Base-by-base conservation (phyloP, 1,140 invertebrate genomes). In the Linepithema humile region DNA sequence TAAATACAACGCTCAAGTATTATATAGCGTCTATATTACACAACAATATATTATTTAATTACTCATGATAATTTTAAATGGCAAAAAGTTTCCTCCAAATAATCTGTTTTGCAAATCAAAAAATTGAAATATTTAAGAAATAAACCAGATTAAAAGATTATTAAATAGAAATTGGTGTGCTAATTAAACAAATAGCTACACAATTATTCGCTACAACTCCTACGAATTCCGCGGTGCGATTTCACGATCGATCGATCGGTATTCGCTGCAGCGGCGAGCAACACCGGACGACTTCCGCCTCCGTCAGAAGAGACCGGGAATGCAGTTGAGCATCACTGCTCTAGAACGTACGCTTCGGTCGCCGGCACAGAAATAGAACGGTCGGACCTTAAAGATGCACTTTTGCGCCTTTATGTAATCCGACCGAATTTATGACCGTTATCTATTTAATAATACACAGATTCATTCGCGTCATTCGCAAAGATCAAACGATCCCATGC, bases 401-500 rank as follows among this genome's bases (percentile, higher is more conserved):
- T 89, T 91, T 91, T 90, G 89, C 83, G 84, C 69, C 84, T 91
- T 91, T 92, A 91, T 89, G 86, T 91, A 92, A 89, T 85, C 75
- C 84, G 65, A 82, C 82, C 86, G 83, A 91, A 92, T 91, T 92
- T 91, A 91, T 91, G 89, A 74, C 62, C 89, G 85, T 91, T 91
- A 91, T 91, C 87, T 90, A 90, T 90, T 85, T 88, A 90, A 90
- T 90, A 83, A 90, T 85, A 84, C 73, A 83, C 78, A 85, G 80
- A 90, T 89, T 85, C 85, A 85, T 78, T 87, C 60, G 86, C 74
- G 50, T 70, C 67, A 74, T 87, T 89, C 83, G 80, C 83, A 10
- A 50, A 90, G 87, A 90, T 88, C 87, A 86, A 88, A 89, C 84
- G 84, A 43, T 43, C 55, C n/a, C 35, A 50, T 73, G 62, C 50